Evolutionary conservation across 2,797 vertebrate species (phyloP), one percentile per base, ranked within the genome.

Genomic region (Lacerta bilineata): DNA sequence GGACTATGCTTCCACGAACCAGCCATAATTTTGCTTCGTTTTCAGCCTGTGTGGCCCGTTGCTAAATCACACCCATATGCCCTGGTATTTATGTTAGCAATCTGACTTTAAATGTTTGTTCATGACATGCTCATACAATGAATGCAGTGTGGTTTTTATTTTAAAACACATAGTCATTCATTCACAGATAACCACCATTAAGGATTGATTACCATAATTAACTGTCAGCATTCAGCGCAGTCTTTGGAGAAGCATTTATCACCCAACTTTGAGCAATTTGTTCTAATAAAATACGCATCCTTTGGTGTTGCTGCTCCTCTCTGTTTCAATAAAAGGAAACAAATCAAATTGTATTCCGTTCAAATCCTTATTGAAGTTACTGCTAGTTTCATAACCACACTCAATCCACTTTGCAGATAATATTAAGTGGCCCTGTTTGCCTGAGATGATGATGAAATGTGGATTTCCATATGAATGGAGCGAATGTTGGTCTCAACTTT

Each of bases 301-400:
- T 89, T 91, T 91, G 86, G 79, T 59, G 69, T 84, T 77, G 66
- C 39, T 85, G 79, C 72, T 89, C 64, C 72, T 92, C 91, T 86
- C 88, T 85, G 85, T 90, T 88, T 90, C 61, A 80, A 41, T 90
- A 90, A 86, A 80, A 84, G 13, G 89, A 88, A 88, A 87, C 84
- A 74, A 90, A 89, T 89, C 80, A 25, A 92, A 82, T 71, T 88
- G 20, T n/a, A 46, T 64, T 39, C 84, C 88, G 43, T 89, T 91
- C 46, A 85, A 2, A 82, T 94, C 90, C 89, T 90, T 87, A 77
- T 92, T 92, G 81, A 94, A 90, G 89, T 68, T 84, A 25, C 66
- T 91, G 50, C 84, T 55, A 90, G 66, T 1, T 92, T 90, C 81
- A 87, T 55, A 88, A 59, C 36, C 33, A 71, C n/a, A 84, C 27